phyloP scores from a whole-genome alignment of 2,888 invertebrate species.

The Dasysyrphus tricinctus region DNA sequence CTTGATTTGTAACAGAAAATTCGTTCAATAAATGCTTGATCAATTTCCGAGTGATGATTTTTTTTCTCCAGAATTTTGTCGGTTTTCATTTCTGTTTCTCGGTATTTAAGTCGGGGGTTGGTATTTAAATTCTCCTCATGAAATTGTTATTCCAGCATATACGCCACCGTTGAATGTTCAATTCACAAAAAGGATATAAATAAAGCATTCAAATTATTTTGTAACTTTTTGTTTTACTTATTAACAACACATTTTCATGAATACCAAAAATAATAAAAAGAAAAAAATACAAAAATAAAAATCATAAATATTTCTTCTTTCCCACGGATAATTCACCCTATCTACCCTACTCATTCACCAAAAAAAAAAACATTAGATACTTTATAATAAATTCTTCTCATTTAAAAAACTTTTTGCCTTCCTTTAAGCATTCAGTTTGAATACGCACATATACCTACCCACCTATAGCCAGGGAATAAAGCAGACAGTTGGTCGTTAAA shows the following conservation, averaged over 20 bases:
- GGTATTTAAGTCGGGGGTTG: too few species aligned
- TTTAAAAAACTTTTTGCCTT: conserved; percentile 25
- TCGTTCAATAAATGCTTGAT: background rate
- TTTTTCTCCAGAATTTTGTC: too few species aligned
- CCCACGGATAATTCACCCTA: background rate
- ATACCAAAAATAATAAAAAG: background rate
- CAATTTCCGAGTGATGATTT: too few species aligned
- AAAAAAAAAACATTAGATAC: background rate
- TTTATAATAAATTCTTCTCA: conserved; percentile 15
- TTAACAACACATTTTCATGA: conserved; percentile 27
- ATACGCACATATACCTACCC: background rate
- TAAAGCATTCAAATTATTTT: conserved; percentile 20
- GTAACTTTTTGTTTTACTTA: background rate
- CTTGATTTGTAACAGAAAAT: background rate
- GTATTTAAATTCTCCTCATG: background rate
- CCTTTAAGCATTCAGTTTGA: conserved; percentile 28
- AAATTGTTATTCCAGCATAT: background rate
- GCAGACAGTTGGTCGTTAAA: conserved; percentile 17
- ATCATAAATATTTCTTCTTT: conserved; percentile 22
- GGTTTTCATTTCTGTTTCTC: too few species aligned
- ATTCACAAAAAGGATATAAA: background rate
- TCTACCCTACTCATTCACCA: background rate
- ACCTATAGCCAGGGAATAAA: background rate
- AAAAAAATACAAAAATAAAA: too few species aligned
- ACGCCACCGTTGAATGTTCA: background rate